phyloP scores from a whole-genome alignment of 2,113 vertebrate genomes.

The Apodemus speciosus region DNA sequence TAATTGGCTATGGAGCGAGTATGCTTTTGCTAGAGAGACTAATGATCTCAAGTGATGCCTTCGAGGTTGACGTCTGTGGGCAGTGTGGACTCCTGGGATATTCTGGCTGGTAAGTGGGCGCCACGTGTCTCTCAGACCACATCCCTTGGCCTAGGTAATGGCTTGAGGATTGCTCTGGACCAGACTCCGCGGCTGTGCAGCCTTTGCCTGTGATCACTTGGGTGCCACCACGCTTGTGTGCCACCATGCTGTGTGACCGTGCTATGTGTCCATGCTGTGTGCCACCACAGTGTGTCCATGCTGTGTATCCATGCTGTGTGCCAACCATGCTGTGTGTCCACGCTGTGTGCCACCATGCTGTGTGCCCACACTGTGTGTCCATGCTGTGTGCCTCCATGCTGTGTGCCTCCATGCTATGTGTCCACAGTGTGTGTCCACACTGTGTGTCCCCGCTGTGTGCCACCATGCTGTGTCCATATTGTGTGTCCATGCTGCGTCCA shows the following conservation, averaged over 20 bases:
- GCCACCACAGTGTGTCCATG: too few relatives aligned
- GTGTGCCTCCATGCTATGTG: not conserved
- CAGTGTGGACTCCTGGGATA: constrained; percentile 97
- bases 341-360: too few relatives aligned
- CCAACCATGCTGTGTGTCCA: too few relatives aligned
- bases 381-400: too few relatives aligned
- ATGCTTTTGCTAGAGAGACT: constrained; percentile 97
- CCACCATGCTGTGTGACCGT: too few relatives aligned
- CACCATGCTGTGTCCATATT: not conserved
- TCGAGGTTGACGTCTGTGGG: constrained; percentile 98
- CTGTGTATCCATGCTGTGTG: too few relatives aligned
- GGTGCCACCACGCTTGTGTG: not conserved
- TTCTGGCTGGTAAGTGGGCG: constrained; percentile 93
- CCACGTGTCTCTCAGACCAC: not conserved
- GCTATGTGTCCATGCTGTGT: too few relatives aligned
- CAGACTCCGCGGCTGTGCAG: not conserved
- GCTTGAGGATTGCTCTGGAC: not conserved
- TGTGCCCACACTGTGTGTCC: too few relatives aligned
- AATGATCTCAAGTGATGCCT: constrained; percentile 99
- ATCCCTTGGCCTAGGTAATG: constrained; percentile 18
- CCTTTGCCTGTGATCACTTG: not conserved
- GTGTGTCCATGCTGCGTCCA: too few relatives aligned
- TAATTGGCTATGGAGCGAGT: constrained; percentile 98
- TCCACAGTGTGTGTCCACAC: rapidly evolving
- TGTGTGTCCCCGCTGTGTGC: too few relatives aligned